phyloP scores from a whole-genome alignment of 2,113 vertebrate genomes.

The Xyliphius kryptos region DNA sequence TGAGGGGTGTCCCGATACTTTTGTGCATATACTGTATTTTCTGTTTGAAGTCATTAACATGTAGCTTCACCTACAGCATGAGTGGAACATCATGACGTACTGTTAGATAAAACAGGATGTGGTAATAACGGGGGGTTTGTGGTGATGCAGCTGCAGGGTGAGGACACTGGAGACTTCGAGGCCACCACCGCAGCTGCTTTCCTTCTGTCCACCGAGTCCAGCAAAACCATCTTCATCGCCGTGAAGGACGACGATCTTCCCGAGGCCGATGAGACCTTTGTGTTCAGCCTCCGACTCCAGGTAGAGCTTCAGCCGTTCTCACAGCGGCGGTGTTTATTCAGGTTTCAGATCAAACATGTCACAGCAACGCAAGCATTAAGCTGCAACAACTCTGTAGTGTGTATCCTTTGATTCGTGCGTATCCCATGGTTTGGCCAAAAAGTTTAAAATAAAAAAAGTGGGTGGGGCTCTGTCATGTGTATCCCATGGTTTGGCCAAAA shows the following conservation, averaged over 20 bases:
- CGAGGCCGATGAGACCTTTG: constrained; percentile 90
- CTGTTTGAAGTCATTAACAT: constrained; percentile 3
- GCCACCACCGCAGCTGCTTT: constrained; percentile 79
- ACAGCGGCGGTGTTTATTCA: too few relatives aligned
- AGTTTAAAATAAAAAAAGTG: too few relatives aligned
- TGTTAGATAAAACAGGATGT: constrained; percentile 4
- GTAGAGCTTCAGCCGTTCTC: too few relatives aligned
- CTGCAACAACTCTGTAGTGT: too few relatives aligned
- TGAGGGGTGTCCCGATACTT: too few relatives aligned
- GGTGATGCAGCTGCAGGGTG: constrained; percentile 74
- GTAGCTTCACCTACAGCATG: not conserved
- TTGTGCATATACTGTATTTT: too few relatives aligned
- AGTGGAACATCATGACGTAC: not conserved
- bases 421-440: too few relatives aligned
- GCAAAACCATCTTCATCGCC: constrained; percentile 85
- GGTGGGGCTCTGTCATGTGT: too few relatives aligned
- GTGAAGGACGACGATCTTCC: constrained; percentile 92
- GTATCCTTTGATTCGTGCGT: too few relatives aligned
- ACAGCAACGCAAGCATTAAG: too few relatives aligned
- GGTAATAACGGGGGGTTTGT: constrained; percentile 14
- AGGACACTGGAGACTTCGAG: constrained; percentile 88
- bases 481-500: too few relatives aligned
- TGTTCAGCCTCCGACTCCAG: constrained; percentile 77
- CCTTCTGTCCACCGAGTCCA: constrained; percentile 78
- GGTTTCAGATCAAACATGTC: too few relatives aligned